These are phyloP conservation scores for Potorous gilbertii DNA, from an alignment of 2,797 vertebrate genomes.

Conservation along the genomic window DNA sequence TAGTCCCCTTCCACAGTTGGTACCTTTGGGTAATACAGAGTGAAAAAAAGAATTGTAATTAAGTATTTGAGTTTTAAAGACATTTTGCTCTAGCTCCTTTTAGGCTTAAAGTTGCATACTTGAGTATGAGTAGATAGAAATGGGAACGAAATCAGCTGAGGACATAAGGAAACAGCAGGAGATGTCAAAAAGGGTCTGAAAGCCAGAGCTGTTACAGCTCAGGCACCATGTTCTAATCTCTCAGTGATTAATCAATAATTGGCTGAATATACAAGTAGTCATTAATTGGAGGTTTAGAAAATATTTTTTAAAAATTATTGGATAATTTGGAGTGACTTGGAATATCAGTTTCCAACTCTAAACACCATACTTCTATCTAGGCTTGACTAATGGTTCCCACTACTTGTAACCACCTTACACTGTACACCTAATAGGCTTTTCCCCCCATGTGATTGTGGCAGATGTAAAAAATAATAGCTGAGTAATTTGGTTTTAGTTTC, in stretches of 20 bases:
- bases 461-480: slow-evolving; percentile 6
- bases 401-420: background rate
- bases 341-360: slow-evolving; percentile 25
- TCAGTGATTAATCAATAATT: slow-evolving; percentile 57
- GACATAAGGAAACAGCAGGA: slow-evolving; percentile 63
- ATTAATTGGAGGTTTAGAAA: slow-evolving; percentile 53
- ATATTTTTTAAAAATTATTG: slow-evolving; percentile 35
- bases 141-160: slow-evolving; percentile 59
- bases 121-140: slow-evolving; percentile 25
- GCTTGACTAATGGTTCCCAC: background rate
- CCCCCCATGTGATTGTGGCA: background rate
- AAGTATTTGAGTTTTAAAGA: slow-evolving; percentile 21
- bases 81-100: background rate
- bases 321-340: background rate
- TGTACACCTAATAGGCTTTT: background rate
- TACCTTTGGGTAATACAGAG: background rate
- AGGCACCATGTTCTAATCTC: slow-evolving; percentile 49
- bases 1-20: background rate
- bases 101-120: background rate
- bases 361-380: slow-evolving; percentile 45
- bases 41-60: background rate
- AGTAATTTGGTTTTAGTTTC: background rate
- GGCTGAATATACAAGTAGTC: slow-evolving; percentile 55
- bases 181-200: slow-evolving; percentile 61
- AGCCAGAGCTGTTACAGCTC: slow-evolving; percentile 62